These are phyloP conservation scores for Tragulus kanchil DNA, from an alignment of 2,113 vertebrate genomes.

Conservation along the genomic window DNA sequence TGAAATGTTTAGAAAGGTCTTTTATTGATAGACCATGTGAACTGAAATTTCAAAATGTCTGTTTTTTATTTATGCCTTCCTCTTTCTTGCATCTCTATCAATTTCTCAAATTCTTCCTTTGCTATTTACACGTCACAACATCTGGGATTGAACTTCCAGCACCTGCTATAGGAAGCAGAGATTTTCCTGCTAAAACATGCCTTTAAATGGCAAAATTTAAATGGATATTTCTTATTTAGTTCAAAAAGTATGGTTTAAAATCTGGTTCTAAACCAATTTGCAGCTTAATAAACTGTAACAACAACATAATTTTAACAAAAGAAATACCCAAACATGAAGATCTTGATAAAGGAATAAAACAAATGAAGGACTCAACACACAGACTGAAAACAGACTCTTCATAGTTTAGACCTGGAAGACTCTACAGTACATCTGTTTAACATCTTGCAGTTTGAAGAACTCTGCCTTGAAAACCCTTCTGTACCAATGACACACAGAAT, in stretches of 20 bases:
- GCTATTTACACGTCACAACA: conserved; percentile 78
- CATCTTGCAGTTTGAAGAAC: conserved; percentile 88
- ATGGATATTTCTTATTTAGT: conserved; percentile 57
- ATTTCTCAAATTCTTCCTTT: conserved; percentile 77
- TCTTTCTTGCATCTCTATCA: conserved; percentile 66
- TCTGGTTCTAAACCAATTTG: conserved; percentile 48
- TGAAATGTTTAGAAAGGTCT: conserved; percentile 51
- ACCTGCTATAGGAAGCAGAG: conserved; percentile 79
- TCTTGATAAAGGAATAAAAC: conserved; percentile 83
- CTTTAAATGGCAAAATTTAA: conserved; percentile 66
- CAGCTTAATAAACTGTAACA: conserved; percentile 53
- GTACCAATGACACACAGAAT: conserved; percentile 86
- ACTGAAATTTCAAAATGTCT: conserved; percentile 69
- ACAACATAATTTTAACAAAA: conserved; percentile 72
- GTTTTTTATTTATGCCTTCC: conserved; percentile 77
- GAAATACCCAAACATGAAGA: conserved; percentile 72
- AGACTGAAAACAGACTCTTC: conserved; percentile 85
- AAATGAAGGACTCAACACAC: conserved; percentile 75
- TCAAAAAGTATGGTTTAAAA: conserved; percentile 67
- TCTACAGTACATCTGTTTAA: conserved; percentile 88
- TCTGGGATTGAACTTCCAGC: conserved; percentile 78
- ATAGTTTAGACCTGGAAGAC: conserved; percentile 86
- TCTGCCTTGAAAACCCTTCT: conserved; percentile 87
- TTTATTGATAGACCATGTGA: conserved; percentile 62
- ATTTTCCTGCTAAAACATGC: conserved; percentile 58